These are phyloP conservation scores for Lepidurus packardi DNA, from an alignment of 1,140 invertebrate genomes.

Conservation along the genomic window DNA sequence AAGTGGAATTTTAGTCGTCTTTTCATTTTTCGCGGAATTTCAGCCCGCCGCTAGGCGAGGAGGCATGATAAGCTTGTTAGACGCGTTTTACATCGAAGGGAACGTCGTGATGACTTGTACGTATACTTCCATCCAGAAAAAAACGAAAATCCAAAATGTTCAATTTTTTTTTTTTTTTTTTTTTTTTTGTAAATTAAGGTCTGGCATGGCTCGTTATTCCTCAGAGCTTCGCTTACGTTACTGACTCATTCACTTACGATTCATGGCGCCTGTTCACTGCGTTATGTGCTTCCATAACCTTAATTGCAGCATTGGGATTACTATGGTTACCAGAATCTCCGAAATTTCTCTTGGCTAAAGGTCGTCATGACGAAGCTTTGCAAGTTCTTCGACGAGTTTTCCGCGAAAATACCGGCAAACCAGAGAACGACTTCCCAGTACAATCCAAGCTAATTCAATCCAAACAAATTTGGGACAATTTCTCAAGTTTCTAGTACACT, in stretches of 20 bases:
- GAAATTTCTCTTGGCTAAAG: not conserved
- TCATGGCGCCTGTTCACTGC: not conserved
- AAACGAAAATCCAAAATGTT: not conserved
- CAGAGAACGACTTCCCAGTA: not conserved
- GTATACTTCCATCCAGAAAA: not conserved
- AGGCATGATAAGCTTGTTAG: not conserved
- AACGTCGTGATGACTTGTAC: not conserved
- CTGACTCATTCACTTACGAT: not conserved
- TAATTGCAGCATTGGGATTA: not conserved
- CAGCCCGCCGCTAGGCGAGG: not conserved
- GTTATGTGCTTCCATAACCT: not conserved
- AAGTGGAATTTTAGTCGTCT: not conserved
- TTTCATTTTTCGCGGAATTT: not conserved
- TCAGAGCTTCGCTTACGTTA: not conserved
- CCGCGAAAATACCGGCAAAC: not conserved
- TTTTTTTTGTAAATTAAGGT: not conserved
- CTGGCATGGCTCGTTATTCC: constrained; percentile 5
- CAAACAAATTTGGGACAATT: not conserved
- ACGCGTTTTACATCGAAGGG: not conserved
- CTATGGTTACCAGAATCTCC: not conserved
- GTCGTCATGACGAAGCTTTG: not conserved
- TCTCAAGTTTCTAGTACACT: not conserved
- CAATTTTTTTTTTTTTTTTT: not conserved
- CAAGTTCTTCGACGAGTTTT: not conserved
- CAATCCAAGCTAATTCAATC: not conserved